Conservation (phyloP, 2,113 vertebrate genomes). For the Dipodomys ordii region DNA sequence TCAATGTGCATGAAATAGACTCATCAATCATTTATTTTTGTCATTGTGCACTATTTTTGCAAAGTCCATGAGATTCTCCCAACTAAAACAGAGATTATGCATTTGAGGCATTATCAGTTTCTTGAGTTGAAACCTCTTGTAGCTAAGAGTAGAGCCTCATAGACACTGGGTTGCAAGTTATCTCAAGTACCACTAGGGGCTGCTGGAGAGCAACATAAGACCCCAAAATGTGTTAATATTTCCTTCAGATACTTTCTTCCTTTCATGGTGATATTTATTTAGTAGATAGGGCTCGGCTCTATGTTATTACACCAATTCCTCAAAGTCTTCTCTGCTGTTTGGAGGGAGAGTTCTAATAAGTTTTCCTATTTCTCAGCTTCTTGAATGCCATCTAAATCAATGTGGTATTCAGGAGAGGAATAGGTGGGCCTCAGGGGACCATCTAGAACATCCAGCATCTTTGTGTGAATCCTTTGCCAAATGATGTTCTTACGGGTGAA, state of each 20-base stretch:
- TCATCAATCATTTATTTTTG: background rate
- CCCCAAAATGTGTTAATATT: background rate
- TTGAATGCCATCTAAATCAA: background rate
- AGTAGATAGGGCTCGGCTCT: background rate
- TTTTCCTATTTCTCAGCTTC: background rate
- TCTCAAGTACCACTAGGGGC: constrained; percentile 71
- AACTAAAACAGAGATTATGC: background rate
- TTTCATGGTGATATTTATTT: constrained; percentile 16
- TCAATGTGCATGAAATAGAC: background rate
- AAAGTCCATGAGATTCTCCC: background rate
- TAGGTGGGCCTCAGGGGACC: background rate
- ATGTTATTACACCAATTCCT: background rate
- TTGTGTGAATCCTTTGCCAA: background rate
- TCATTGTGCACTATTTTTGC: background rate
- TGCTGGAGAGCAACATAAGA: constrained; percentile 75
- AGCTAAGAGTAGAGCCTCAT: background rate
- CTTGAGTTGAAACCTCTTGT: background rate
- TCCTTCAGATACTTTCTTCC: background rate
- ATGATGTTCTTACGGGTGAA: background rate
- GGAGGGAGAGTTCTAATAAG: background rate
- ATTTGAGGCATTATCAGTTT: background rate
- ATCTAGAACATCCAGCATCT: background rate
- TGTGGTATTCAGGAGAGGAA: background rate
- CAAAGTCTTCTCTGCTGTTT: background rate
- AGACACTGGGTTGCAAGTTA: constrained; percentile 22